Evolutionary conservation across 1,140 invertebrate genomes (phyloP).

Genomic region (Drosophila takahashii): DNA sequence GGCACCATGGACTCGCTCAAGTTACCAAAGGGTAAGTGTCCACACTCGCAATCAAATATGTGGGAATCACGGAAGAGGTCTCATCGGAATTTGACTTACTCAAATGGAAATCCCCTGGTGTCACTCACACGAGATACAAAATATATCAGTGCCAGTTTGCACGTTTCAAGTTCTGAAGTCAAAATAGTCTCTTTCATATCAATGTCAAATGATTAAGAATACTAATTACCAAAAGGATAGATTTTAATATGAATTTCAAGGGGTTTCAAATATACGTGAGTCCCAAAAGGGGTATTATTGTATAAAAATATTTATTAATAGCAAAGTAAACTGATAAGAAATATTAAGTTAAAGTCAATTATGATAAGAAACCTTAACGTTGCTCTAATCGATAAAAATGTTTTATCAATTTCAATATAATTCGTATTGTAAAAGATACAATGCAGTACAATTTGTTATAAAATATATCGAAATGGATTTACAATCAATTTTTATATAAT

Average conservation of each 20-base stretch:
- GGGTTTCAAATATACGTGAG: too few relatives aligned
- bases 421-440: neutral
- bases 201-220: neutral
- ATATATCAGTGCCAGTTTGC: neutral
- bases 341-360: neutral
- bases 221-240: neutral
- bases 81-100: neutral
- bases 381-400: neutral
- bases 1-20: constrained; percentile 82
- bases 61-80: neutral
- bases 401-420: neutral
- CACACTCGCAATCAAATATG: neutral
- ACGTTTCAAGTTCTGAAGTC: too few relatives aligned
- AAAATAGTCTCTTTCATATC: neutral
- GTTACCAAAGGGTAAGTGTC: constrained; percentile 72
- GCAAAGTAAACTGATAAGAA: neutral
- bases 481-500: neutral
- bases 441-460: too few relatives aligned
- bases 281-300: too few relatives aligned
- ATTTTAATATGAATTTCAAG: neutral
- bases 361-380: neutral
- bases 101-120: neutral
- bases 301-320: neutral
- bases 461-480: too few relatives aligned
- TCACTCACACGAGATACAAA: neutral